phyloP scores from a whole-genome alignment of 2,113 vertebrate genomes.

The Platysternon megacephalum region DNA sequence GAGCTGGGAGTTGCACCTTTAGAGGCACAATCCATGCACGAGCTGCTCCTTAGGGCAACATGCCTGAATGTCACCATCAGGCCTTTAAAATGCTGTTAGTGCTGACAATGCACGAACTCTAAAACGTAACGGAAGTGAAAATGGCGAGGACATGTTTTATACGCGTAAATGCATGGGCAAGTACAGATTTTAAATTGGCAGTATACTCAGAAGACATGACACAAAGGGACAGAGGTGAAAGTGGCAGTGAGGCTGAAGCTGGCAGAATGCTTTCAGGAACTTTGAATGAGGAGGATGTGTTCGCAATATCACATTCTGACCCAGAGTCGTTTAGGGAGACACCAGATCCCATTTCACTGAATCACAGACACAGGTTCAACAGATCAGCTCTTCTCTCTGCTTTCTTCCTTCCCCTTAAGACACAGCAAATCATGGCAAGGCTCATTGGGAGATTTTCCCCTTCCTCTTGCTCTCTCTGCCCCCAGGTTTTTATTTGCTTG shows the following conservation, averaged over 20 bases:
- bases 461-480: background rate
- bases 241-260: rapidly evolving
- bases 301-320: rapidly evolving
- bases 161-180: background rate
- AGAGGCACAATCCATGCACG: background rate
- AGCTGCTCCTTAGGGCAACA: background rate
- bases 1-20: rapidly evolving
- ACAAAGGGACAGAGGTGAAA: rapidly evolving
- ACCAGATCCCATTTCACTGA: rapidly evolving
- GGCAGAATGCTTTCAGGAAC: background rate
- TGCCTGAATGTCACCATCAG: background rate
- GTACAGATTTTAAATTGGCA: background rate
- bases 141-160: background rate
- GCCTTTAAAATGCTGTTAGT: background rate
- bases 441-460: background rate
- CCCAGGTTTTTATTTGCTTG: background rate
- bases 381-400: background rate
- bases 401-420: background rate
- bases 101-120: background rate
- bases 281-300: background rate
- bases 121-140: background rate
- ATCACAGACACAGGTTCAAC: background rate
- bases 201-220: background rate
- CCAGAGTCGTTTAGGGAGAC: rapidly evolving
- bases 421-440: background rate